Percentiles rank a stretch among this genome's conserved stretches.
These are phyloP conservation scores for Sminthurides bifidus DNA, from an alignment of 1,140 invertebrate genomes.

Conservation along the genomic window DNA sequence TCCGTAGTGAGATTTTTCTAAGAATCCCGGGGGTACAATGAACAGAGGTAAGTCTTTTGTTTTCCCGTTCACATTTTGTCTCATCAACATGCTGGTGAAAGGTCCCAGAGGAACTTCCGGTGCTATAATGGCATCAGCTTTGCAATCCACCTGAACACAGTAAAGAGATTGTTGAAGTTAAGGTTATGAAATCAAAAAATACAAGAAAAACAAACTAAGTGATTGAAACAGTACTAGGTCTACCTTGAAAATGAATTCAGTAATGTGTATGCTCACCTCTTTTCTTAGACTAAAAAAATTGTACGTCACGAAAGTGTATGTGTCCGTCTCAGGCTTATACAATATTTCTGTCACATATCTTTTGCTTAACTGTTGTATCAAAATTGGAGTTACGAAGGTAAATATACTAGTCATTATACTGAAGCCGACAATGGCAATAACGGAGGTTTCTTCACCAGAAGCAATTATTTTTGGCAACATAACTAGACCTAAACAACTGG, in stretches of 20 bases:
- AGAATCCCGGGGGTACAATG: conserved; percentile 56
- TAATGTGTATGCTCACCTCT: conserved; percentile 41
- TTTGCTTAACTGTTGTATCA: conserved; percentile 69
- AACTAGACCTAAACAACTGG: too few species aligned
- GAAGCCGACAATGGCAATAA: too few species aligned
- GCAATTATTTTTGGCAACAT: too few species aligned
- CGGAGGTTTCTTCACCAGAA: conserved; percentile 2
- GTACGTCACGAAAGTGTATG: conserved; percentile 56
- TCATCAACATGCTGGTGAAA: conserved; percentile 63
- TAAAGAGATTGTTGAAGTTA: too few species aligned
- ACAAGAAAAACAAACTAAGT: not conserved
- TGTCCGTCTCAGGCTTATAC: conserved; percentile 45
- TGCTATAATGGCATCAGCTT: conserved; percentile 57
- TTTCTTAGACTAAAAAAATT: conserved; percentile 52
- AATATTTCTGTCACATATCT: conserved; percentile 69
- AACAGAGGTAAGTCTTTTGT: conserved; percentile 51
- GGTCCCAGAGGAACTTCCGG: conserved; percentile 66
- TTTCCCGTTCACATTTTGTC: conserved; percentile 39
- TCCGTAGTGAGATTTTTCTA: conserved; percentile 57
- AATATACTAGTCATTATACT: too few species aligned
- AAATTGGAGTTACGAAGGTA: conserved; percentile 64
- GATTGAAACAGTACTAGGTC: not conserved
- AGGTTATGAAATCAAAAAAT: not conserved
- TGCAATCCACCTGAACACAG: conserved; percentile 56
- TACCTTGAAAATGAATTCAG: not conserved